Conservation (phyloP, 2,888 invertebrate species). For the Drosophila demipolita region DNA sequence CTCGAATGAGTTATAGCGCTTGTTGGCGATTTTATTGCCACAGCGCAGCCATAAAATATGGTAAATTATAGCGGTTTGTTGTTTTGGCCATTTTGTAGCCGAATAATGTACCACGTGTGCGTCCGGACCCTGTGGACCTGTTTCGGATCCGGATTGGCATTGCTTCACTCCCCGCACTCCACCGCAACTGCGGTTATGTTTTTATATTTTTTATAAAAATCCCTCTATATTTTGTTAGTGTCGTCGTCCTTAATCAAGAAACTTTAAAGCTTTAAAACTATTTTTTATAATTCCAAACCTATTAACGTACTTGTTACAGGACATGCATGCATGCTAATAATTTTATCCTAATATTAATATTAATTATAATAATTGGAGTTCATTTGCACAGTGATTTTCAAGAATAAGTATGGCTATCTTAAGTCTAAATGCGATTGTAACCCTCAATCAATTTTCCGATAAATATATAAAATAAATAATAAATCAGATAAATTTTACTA, state of each 20-base stretch:
- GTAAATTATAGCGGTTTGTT: conserved; percentile 85
- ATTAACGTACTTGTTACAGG: not conserved
- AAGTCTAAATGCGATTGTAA: not conserved
- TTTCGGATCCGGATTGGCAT: conserved; percentile 50
- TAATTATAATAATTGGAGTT: not conserved
- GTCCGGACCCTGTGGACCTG: conserved; percentile 73
- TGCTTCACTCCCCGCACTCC: conserved; percentile 33
- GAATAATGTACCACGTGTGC: conserved; percentile 82
- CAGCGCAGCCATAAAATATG: conserved; percentile 85
- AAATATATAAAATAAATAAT: not conserved
- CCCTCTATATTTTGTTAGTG: conserved; percentile 17
- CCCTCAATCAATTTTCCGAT: not conserved
- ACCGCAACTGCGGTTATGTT: conserved; percentile 66
- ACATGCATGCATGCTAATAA: not conserved
- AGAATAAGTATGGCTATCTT: not conserved
- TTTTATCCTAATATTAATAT: not conserved
- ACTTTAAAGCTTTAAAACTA: not conserved
- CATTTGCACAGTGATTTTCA: not conserved
- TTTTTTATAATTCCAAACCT: not conserved
- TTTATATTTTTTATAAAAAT: conserved; percentile 32
- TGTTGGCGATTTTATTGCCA: conserved; percentile 84
- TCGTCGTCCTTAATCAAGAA: conserved; percentile 8
- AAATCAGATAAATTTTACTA: accelerated
- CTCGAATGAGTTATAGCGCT: conserved; percentile 84
- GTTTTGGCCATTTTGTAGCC: conserved; percentile 84